Evolutionary conservation across 2,888 invertebrate species (phyloP).

Genomic region (Xylophagus ater): DNA sequence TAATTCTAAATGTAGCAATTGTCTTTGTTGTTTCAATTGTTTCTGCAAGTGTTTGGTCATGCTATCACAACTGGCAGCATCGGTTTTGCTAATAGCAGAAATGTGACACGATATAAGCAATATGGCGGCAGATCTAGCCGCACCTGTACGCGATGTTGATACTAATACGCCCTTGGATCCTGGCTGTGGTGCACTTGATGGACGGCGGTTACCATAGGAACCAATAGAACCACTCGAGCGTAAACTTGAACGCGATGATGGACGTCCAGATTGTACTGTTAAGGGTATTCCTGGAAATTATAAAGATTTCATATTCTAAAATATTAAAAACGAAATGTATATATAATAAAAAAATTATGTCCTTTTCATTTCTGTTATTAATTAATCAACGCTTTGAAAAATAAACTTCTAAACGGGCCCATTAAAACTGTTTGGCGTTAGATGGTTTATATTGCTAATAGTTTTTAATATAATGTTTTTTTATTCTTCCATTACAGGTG

Average conservation of each 20-base stretch:
- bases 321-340: not conserved
- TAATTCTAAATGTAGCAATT: constrained; percentile 39
- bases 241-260: constrained; percentile 48
- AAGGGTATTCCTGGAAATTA: constrained; percentile 45
- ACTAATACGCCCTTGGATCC: constrained; percentile 58
- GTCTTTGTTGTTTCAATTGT: constrained; percentile 39
- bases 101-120: constrained; percentile 88
- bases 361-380: too few species aligned
- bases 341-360: not conserved
- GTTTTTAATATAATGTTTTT: too few species aligned
- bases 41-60: constrained; percentile 40
- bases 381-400: too few species aligned
- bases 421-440: too few species aligned
- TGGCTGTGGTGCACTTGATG: constrained; percentile 42
- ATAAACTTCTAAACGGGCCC: too few species aligned
- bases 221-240: constrained; percentile 47
- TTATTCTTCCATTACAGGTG: too few species aligned
- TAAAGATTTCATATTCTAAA: constrained; percentile 9
- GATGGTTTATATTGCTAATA: too few species aligned
- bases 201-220: constrained; percentile 41
- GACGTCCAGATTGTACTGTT: constrained; percentile 51
- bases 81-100: constrained; percentile 43
- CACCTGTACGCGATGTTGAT: constrained; percentile 81
- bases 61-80: constrained; percentile 19
- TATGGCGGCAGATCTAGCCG: constrained; percentile 87